These are phyloP conservation scores for Drosophila kambysellisi DNA, from an alignment of 2,888 invertebrate genomes.

Conservation along the genomic window DNA sequence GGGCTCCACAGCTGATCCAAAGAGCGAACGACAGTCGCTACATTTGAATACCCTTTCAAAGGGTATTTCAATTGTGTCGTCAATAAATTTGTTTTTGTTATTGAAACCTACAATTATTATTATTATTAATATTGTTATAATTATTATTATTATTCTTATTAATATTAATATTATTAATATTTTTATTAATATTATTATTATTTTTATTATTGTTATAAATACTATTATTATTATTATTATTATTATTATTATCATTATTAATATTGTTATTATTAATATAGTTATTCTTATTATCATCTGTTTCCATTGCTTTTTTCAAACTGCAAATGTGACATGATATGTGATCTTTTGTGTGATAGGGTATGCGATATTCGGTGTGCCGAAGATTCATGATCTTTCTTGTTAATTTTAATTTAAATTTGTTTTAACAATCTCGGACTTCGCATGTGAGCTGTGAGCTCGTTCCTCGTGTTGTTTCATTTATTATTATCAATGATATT, in stretches of 20 bases:
- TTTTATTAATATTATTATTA: no score
- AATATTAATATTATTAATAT: background rate
- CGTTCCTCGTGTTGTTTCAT: slow-evolving; percentile 18
- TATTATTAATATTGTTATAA: background rate
- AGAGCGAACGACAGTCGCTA: slow-evolving; percentile 8
- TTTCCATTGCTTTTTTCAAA: background rate
- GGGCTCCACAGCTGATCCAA: slow-evolving; percentile 21
- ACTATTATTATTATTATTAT: background rate
- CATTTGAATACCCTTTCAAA: slow-evolving; percentile 7
- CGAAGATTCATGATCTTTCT: background rate
- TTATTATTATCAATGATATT: slow-evolving; percentile 67
- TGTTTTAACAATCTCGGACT: slow-evolving; percentile 54
- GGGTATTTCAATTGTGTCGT: background rate
- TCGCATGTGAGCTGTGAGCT: slow-evolving; percentile 31
- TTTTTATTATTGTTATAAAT: background rate
- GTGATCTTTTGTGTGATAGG: background rate
- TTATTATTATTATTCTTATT: background rate
- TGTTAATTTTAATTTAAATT: slow-evolving; percentile 47
- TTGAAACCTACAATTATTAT: no score
- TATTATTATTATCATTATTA: no score
- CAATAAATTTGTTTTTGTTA: no score
- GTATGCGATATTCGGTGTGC: background rate
- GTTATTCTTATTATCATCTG: background rate
- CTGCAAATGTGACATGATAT: background rate
- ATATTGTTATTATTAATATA: background rate